phyloP scores from a whole-genome alignment of 2,113 vertebrate genomes.

The Strigops habroptila region DNA sequence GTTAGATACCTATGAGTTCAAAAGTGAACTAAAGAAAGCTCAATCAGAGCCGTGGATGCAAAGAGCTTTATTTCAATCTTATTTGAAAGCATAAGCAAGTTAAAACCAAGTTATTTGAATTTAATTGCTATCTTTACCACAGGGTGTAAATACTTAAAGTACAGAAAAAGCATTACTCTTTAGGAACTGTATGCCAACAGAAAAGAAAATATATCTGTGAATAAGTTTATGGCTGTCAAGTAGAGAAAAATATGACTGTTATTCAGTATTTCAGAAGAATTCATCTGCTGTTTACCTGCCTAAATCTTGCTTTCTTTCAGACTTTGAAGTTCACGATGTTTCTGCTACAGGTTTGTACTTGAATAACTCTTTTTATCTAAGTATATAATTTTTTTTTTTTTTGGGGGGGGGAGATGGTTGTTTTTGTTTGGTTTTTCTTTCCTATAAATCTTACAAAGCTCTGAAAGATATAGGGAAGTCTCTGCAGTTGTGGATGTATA shows the following conservation, averaged over 20 bases:
- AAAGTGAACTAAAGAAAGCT: background rate
- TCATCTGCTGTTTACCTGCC: background rate
- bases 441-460: background rate
- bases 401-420: rapidly evolving
- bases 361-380: background rate
- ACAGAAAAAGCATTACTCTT: background rate
- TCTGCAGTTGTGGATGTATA: background rate
- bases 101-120: background rate
- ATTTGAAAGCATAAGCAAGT: background rate
- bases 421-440: background rate
- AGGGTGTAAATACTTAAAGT: background rate
- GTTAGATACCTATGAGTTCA: background rate
- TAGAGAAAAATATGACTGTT: background rate
- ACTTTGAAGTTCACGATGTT: background rate
- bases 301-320: background rate
- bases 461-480: background rate
- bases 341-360: background rate
- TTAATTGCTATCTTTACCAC: background rate
- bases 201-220: background rate
- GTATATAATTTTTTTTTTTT: background rate
- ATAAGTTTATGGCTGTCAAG: background rate
- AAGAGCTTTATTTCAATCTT: background rate
- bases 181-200: background rate
- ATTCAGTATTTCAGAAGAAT: background rate
- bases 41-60: background rate